Conservation (phyloP, 37 sponge, comb jelly and placozoan species). For the Tethya wilhelma region DNA sequence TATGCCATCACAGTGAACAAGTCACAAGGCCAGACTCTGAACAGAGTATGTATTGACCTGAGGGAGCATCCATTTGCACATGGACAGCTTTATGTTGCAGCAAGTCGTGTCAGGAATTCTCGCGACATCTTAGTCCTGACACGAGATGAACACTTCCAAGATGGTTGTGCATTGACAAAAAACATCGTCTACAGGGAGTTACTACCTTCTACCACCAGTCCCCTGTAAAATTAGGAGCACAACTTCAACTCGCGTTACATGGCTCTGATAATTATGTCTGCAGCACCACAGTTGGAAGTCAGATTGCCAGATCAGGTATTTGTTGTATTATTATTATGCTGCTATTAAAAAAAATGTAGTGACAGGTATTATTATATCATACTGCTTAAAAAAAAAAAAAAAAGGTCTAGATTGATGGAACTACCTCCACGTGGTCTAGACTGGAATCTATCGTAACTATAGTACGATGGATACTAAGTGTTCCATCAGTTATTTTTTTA, state of each 20-base stretch:
- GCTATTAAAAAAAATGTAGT: too few species aligned
- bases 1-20: conserved; percentile 44
- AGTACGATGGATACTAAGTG: background rate
- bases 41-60: too few species aligned
- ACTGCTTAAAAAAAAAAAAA: background rate
- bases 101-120: background rate
- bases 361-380: background rate
- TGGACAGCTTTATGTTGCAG: background rate
- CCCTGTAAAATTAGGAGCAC: background rate
- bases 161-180: background rate
- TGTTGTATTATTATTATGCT: too few species aligned
- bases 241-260: background rate
- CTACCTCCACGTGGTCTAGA: background rate
- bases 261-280: too few species aligned
- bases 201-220: background rate
- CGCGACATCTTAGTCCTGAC: background rate
- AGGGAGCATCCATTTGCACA: too few species aligned
- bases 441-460: background rate
- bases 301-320: too few species aligned
- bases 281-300: too few species aligned
- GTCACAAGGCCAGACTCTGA: conserved; percentile 52
- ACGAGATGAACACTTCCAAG: background rate
- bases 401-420: background rate
- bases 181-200: background rate
- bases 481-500: too few species aligned